Evolutionary conservation across 1,140 invertebrate species (phyloP).

Genomic region (Drosophila lacertosa): DNA sequence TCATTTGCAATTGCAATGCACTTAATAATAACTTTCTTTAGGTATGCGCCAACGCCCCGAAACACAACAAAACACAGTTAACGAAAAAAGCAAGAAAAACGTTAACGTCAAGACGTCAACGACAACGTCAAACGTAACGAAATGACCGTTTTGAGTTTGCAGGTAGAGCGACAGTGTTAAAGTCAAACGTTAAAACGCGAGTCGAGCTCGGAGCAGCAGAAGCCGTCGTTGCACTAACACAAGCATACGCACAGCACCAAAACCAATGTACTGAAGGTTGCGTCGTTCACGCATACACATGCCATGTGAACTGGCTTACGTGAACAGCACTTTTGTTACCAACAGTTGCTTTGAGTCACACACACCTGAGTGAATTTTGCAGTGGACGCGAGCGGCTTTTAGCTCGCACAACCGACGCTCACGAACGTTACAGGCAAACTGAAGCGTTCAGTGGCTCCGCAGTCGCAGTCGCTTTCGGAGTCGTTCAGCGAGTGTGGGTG

Average conservation of each 20-base stretch:
- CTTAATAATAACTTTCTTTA: constrained; percentile 58
- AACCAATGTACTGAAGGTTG: constrained; percentile 33
- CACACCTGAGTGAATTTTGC: constrained; percentile 52
- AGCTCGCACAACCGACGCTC: constrained; percentile 50
- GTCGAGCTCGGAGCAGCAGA: constrained; percentile 17
- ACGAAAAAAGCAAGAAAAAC: constrained; percentile 50
- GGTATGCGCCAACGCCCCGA: constrained; percentile 67
- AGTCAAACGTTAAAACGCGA: constrained; percentile 48
- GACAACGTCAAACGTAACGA: constrained; percentile 70
- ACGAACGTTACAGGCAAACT: constrained; percentile 54
- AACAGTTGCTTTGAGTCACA: constrained; percentile 49
- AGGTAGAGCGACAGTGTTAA: constrained; percentile 48
- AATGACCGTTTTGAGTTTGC: constrained; percentile 74
- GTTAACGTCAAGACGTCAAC: no score
- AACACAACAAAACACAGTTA: constrained; percentile 39
- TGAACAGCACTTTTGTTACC: constrained; percentile 60
- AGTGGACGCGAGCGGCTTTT: constrained; percentile 62
- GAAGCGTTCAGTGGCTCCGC: constrained; percentile 23
- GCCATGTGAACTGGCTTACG: constrained; percentile 21
- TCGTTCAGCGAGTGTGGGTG: constrained; percentile 32
- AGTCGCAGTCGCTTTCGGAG: constrained; percentile 12
- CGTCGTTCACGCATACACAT: constrained; percentile 60
- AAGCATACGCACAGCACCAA: constrained; percentile 38
- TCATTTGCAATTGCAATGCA: constrained; percentile 4
- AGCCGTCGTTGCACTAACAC: constrained; percentile 29